These are phyloP conservation scores for Eurois occulta DNA, from an alignment of 2,888 invertebrate species.

Conservation along the genomic window DNA sequence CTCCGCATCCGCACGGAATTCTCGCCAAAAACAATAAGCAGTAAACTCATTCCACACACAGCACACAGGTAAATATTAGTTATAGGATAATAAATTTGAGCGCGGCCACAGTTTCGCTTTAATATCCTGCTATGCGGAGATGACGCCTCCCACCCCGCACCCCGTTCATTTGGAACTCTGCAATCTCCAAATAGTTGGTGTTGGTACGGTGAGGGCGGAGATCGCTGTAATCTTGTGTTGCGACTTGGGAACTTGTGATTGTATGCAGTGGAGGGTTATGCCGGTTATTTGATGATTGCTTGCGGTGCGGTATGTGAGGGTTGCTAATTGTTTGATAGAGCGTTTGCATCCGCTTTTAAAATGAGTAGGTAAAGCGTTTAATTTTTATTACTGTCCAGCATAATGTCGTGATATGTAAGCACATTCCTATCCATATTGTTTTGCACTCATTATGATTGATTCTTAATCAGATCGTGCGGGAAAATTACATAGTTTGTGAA, in stretches of 20 bases:
- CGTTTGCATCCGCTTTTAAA: neutral
- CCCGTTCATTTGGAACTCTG: conserved; percentile 56
- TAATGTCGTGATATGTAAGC: no score
- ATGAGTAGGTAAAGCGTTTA: neutral
- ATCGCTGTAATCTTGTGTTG: conserved; percentile 64
- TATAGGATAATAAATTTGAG: conserved; percentile 74
- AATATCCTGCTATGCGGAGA: conserved; percentile 74
- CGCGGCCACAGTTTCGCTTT: conserved; percentile 71
- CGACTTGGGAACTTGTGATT: conserved; percentile 57
- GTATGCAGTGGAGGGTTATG: conserved; percentile 46
- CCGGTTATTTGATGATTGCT: conserved; percentile 44
- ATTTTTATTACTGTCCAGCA: neutral
- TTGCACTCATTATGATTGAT: neutral
- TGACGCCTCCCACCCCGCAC: conserved; percentile 46
- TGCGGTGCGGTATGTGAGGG: conserved; percentile 3
- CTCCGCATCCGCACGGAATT: conserved; percentile 38
- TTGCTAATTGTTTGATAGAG: conserved; percentile 16
- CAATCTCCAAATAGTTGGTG: conserved; percentile 71
- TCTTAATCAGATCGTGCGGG: neutral
- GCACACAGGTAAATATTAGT: conserved; percentile 77
- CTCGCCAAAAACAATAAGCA: conserved; percentile 60
- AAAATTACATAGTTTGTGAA: neutral
- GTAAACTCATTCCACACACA: conserved; percentile 59
- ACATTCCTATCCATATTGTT: neutral
- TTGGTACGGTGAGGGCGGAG: conserved; percentile 43